Conservation (phyloP, 2,113 vertebrate species). For the Eurystomus gularis region DNA sequence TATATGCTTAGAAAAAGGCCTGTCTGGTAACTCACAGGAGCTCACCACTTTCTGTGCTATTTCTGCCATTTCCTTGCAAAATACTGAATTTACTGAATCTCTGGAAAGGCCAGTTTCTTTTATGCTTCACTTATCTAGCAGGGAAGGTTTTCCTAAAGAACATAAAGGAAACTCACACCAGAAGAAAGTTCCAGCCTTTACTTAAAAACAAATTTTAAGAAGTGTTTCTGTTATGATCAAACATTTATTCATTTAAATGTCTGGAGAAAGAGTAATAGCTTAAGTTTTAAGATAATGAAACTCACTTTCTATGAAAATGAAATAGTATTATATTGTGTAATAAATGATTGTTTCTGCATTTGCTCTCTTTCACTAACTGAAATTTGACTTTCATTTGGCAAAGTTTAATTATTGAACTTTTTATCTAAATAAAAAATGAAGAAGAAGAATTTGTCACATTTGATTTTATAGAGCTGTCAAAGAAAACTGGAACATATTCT, state of each 20-base stretch:
- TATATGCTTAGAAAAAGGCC: neutral
- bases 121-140: neutral
- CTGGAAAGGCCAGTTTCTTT: neutral
- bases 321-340: slow-evolving; percentile 44
- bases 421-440: slow-evolving; percentile 72
- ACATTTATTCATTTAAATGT: neutral
- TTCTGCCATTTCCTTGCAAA: neutral
- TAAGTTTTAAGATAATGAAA: slow-evolving; percentile 63
- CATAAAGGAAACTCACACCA: neutral
- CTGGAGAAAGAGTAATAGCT: slow-evolving; percentile 19
- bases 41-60: neutral
- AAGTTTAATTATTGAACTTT: slow-evolving; percentile 75
- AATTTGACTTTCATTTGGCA: slow-evolving; percentile 47
- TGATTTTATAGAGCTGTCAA: slow-evolving; percentile 67
- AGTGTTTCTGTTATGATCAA: neutral
- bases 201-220: neutral
- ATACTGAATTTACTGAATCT: neutral
- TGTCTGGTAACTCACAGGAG: neutral
- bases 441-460: slow-evolving; percentile 66
- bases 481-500: slow-evolving; percentile 45
- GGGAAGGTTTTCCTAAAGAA: neutral
- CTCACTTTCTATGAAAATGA: slow-evolving; percentile 55
- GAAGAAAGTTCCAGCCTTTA: neutral
- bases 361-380: slow-evolving; percentile 40
- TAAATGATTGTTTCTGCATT: slow-evolving; percentile 59